Base-by-base conservation (phyloP, 2,113 vertebrate species). In the Strigops habroptila region DNA sequence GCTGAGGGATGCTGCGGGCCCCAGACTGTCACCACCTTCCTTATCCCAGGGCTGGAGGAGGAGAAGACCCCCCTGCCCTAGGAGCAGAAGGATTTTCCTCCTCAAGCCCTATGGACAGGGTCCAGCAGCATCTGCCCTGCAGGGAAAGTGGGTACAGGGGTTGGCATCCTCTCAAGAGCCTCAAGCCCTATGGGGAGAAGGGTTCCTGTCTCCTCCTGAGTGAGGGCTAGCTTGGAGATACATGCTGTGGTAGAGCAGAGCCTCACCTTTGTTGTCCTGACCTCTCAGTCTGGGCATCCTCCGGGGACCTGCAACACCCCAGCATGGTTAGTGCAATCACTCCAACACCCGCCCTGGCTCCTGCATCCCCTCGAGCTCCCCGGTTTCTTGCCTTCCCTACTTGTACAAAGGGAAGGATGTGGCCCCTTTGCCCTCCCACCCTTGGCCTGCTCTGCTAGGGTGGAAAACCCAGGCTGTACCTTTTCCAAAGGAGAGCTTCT, bases 401-500 rank as follows among this genome's bases (percentile, higher is more conserved):
- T 51, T 19, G 27, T 12, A 5, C 4, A 1, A 5, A 30, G 52
- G 37, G 69, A 41, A 79, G 57, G 39, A 24, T 8, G 44, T 3
- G 6, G 7, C 39, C 23, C 23, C 30, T 35, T 49, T 3, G 0
- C 46, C 35, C 18, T 49, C 80, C 86, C 68, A 7, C 27, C 28
- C 21, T 6, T 12, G 8, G 18, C 41, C 39, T 1, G 2, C 59
- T 44, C 18, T 33, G 55, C 24, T 4, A 0, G 16, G 46, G 5
- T 9, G n/a, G 5, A 9, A 30, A 43, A 55, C 44, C 28, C 25
- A 1, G 15, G 62, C 95, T 88, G 18, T 97, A 98, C 98, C 88
- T 97, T 98, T 98, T 14, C 97, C 97, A 86, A 97, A 68, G 49
- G 97, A 97, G 76, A 97, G 92, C 78, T 98, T 98, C 93, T 98